Conservation (phyloP, 2,797 vertebrate species). For the Alfaro cultratus region DNA sequence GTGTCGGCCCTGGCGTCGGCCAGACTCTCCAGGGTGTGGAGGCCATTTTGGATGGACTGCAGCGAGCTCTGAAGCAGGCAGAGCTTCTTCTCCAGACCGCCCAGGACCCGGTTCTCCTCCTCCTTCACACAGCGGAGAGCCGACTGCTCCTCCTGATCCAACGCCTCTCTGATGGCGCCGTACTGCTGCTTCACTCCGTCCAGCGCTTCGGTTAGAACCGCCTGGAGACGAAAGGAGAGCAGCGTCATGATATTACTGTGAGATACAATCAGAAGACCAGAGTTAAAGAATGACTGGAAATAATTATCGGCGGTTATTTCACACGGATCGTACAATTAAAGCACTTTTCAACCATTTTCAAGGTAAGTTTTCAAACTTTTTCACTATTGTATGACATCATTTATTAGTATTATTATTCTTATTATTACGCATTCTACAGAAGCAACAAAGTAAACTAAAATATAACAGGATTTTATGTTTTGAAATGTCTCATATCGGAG, state of each 20-base stretch:
- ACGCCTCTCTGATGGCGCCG: slow-evolving; percentile 73
- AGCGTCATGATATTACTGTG: neutral
- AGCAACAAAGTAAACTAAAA: no score
- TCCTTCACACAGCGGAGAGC: slow-evolving; percentile 73
- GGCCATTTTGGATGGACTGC: slow-evolving; percentile 64
- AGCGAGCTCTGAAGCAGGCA: slow-evolving; percentile 58
- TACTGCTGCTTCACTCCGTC: slow-evolving; percentile 76
- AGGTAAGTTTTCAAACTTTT: no score
- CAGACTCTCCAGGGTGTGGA: slow-evolving; percentile 72
- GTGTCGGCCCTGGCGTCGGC: slow-evolving; percentile 69
- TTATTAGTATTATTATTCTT: no score
- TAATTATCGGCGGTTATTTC: neutral
- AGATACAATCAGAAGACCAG: neutral
- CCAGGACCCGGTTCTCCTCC: slow-evolving; percentile 76
- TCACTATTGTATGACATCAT: no score
- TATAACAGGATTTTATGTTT: no score
- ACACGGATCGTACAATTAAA: no score
- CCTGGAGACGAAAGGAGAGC: slow-evolving; percentile 49
- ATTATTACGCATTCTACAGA: no score
- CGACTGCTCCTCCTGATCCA: slow-evolving; percentile 79
- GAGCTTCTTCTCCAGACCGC: slow-evolving; percentile 73
- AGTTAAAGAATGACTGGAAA: neutral
- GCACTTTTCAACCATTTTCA: no score
- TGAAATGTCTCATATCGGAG: no score
- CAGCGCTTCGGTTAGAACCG: slow-evolving; percentile 54